phyloP scores from a whole-genome alignment of 2,888 invertebrate species.

The Apoda limacodes region DNA sequence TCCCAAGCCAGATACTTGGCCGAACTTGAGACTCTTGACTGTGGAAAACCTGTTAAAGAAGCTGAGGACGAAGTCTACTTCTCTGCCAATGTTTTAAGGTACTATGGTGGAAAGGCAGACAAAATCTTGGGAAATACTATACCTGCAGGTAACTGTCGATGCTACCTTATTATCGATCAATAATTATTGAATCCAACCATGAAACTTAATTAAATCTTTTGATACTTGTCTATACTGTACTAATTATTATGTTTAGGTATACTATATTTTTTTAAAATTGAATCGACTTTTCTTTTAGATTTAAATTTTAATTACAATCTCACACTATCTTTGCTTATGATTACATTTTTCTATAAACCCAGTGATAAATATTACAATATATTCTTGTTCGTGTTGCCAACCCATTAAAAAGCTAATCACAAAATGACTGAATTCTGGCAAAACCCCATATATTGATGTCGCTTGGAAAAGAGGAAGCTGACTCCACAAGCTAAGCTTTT shows the following conservation, averaged over 20 bases:
- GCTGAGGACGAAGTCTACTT: slow-evolving; percentile 77
- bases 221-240: slow-evolving; percentile 1
- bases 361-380: too few species aligned
- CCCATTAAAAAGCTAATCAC: too few species aligned
- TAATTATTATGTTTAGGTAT: slow-evolving; percentile 5
- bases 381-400: too few species aligned
- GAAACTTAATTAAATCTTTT: too few species aligned
- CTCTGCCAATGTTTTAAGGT: slow-evolving; percentile 76
- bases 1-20: slow-evolving; percentile 80
- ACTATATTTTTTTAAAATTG: slow-evolving; percentile 1
- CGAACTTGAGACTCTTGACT: slow-evolving; percentile 93
- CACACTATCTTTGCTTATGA: too few species aligned
- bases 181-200: neutral
- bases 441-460: too few species aligned
- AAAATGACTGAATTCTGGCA: too few species aligned
- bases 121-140: slow-evolving; percentile 85
- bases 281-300: slow-evolving; percentile 9
- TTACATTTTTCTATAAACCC: too few species aligned
- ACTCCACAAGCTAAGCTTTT: too few species aligned
- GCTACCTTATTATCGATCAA: slow-evolving; percentile 7
- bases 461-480: too few species aligned
- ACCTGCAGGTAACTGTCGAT: slow-evolving; percentile 63
- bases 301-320: too few species aligned
- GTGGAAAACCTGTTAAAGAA: slow-evolving; percentile 88
- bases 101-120: slow-evolving; percentile 94